Base-by-base conservation (phyloP, 2,113 vertebrate species). In the Saccopteryx leptura region DNA sequence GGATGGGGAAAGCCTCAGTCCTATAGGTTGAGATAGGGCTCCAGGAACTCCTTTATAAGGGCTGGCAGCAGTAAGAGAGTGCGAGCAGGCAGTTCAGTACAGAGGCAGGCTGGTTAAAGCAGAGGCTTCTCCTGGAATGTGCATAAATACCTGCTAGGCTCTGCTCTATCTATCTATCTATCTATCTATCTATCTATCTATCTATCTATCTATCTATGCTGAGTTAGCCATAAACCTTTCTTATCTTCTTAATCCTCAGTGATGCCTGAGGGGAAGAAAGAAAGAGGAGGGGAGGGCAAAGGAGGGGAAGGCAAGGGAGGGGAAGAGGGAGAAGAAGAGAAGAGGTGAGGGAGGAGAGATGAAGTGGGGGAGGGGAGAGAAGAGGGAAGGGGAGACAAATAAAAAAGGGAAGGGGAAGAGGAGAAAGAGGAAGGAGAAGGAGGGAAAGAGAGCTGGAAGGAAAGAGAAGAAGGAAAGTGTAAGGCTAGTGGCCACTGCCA, bases 331-430 rank as follows among this genome's bases (percentile, higher is more conserved):
- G 24, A 0, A 1, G 14, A 17, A 24, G 23, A 5, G 15, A 21
- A 23, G 21, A 12, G 7, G 5, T 2, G 2, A 17, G n/a, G 7
- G 1, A 4, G 7, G 65, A 23, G 7, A 2, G 26, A 14, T 18
- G 14, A 7, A 17, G 12, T 7, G 9, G 46, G 9, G 8, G 17
- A 17, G 8, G 66, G 21, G 19, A 26, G 48, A 9, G 2, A 9
- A 4, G n/a, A n/a, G 33, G 12, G 18, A 74, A 4, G 5, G n/a
- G 13, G 66, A 68, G 15, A 39, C 39, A 39, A 28, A 39, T 39
- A 39, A 39, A 39, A 61, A 13, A 28, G 21, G 11, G 72, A 21
- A 28, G 63, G 10, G 11, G 63, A 4, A 12, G 50, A 28, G 26
- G 21, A n/a, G 4, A 6, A 3, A 9, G 11, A 31, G 5, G 21